Percentiles rank a stretch among this genome's conserved stretches.
These are phyloP conservation scores for Bruchidius siliquastri DNA, from an alignment of 2,888 invertebrate genomes.

Conservation along the genomic window DNA sequence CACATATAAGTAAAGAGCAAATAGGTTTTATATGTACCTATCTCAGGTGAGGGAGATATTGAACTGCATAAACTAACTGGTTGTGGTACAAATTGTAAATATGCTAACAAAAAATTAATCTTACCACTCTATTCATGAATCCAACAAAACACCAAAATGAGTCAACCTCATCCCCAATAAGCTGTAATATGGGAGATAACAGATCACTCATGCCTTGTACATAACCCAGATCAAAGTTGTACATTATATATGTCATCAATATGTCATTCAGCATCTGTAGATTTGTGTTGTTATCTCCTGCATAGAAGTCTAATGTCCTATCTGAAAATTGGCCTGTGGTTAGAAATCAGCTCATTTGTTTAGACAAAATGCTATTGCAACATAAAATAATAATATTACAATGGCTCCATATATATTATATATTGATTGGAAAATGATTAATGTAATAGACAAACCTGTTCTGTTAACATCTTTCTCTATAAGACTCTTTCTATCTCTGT, in stretches of 20 bases:
- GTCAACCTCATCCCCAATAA: slow-evolving; percentile 90
- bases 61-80: too few species aligned
- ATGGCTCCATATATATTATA: too few species aligned
- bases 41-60: too few species aligned
- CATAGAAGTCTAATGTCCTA: slow-evolving; percentile 81
- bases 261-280: slow-evolving; percentile 81
- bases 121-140: slow-evolving; percentile 92
- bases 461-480: slow-evolving; percentile 97
- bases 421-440: too few species aligned
- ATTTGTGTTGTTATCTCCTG: slow-evolving; percentile 92
- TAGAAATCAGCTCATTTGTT: not conserved
- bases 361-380: too few species aligned
- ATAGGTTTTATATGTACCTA: too few species aligned
- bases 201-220: slow-evolving; percentile 98
- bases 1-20: too few species aligned
- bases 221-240: slow-evolving; percentile 95
- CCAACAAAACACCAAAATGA: slow-evolving; percentile 99
- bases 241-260: slow-evolving; percentile 98
- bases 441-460: slow-evolving; percentile 49
- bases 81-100: too few species aligned
- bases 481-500: slow-evolving; percentile 84
- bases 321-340: slow-evolving; percentile 50
- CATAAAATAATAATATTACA: too few species aligned
- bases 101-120: too few species aligned
- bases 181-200: slow-evolving; percentile 83